A percentile compares a stretch with the other conserved stretches of the same genome.
phyloP scores from a whole-genome alignment of 2,113 vertebrate species.

The Sciurus niger region DNA sequence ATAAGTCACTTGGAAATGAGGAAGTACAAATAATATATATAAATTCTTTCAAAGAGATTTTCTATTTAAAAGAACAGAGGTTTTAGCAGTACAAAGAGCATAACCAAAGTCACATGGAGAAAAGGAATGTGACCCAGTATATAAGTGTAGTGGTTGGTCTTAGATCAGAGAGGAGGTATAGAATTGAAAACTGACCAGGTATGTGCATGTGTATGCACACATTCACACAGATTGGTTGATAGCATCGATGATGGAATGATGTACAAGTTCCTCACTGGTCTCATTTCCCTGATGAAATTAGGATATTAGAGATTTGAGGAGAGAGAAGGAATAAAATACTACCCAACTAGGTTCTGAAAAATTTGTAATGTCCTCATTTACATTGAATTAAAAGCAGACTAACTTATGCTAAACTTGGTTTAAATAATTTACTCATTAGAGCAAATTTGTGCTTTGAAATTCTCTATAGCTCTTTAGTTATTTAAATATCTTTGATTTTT shows the following conservation, averaged over 20 bases:
- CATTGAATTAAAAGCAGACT: not conserved
- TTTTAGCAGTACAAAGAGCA: not conserved
- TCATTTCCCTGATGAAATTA: not conserved
- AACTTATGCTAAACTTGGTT: not conserved
- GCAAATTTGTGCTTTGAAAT: not conserved
- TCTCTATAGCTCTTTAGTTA: not conserved
- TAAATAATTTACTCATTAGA: not conserved
- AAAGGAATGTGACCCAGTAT: not conserved
- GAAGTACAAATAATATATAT: not conserved
- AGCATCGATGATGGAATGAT: not conserved
- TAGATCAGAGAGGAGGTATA: not conserved
- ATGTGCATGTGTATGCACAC: not conserved
- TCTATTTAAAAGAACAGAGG: not conserved
- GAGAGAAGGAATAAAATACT: not conserved
- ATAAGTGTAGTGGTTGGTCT: not conserved
- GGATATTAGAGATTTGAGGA: not conserved
- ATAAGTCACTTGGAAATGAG: not conserved
- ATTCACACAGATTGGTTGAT: not conserved
- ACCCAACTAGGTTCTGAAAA: not conserved
- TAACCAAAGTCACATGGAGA: not conserved
- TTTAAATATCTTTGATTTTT: slow-evolving; percentile 41
- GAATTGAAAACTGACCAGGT: not conserved
- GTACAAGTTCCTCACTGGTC: not conserved
- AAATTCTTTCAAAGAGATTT: not conserved
- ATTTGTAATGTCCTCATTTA: not conserved